Base-by-base conservation (phyloP, 2,797 vertebrate genomes). In the Macroramphosus scolopax region DNA sequence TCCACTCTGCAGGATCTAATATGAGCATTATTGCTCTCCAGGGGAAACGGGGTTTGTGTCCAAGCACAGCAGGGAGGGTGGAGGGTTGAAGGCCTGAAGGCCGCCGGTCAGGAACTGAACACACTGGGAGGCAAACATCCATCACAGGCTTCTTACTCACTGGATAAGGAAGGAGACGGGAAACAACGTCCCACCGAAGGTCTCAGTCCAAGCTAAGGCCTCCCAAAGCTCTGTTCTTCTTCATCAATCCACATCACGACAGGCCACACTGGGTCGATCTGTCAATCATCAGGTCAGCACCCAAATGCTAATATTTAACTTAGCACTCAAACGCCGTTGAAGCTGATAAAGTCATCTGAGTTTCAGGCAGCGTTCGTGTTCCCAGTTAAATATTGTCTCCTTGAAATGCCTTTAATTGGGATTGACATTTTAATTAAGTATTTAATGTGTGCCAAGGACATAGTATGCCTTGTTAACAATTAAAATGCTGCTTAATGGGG, bases 401-500 rank as follows among this genome's bases (percentile, higher is more conserved):
- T 58, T 52, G 2, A 55, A 32, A 49, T 63, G 32, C 51, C 63
- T 83, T 80, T 83, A 87, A 85, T 81, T 77, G 66, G 63, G 60
- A 79, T 59, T 83, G 84, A 84, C 79, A 82, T 82, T 83, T 79
- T 80, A 80, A 82, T 75, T 40, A 83, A 84, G 81, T 75, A 64
- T 64, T 65, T 80, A 76, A 85, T 88, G 79, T 84, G 81, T 83
- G 87, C 77, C 87, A 87, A 86, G 84, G 87, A 83, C 85, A 66
- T 51, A 67, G 72, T 51, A 40, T 66, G 63, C 48, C 40, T 22
- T 77, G 74, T 82, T 87, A 87, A 88, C 82, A 87, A 89, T 86
- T 87, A 88, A 76, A 82, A 84, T 56, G 61, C 50, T 68, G 75
- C 79, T 81, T 85, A 88, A 87, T 87, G 82, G 86, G 75, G 73